Percentiles rank a stretch among this genome's conserved stretches.
Evolutionary conservation across 2,888 invertebrate genomes (phyloP).

Genomic region (Netelia virgata): DNA sequence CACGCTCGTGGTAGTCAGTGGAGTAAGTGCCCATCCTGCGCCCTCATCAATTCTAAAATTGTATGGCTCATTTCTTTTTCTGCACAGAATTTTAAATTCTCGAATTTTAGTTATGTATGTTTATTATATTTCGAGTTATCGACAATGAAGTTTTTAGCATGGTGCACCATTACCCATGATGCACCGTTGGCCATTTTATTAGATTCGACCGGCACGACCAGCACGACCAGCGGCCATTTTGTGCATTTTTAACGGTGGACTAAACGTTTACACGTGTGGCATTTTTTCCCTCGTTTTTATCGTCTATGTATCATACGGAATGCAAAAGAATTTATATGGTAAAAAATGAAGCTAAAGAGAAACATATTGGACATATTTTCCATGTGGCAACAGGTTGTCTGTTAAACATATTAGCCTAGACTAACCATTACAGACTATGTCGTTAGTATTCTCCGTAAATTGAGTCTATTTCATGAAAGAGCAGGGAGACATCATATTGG

Average conservation of each 20-base stretch:
- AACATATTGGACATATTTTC: not conserved
- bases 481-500: constrained; percentile 17
- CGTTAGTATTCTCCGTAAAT: not conserved
- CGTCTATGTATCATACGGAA: too few species aligned
- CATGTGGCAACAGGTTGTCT: not conserved
- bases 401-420: not conserved
- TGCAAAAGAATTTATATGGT: not conserved
- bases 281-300: not conserved
- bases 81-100: not conserved
- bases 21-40: constrained; percentile 70
- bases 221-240: constrained; percentile 4
- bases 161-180: not conserved
- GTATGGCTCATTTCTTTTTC: not conserved
- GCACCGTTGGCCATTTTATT: not conserved
- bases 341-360: not conserved
- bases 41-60: constrained; percentile 64
- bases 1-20: constrained; percentile 76
- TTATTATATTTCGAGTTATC: too few species aligned
- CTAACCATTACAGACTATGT: not conserved
- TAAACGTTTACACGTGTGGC: not conserved
- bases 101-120: too few species aligned
- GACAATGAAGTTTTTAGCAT: not conserved
- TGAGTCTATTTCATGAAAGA: not conserved
- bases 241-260: not conserved
- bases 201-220: not conserved